These are phyloP conservation scores for Gonatopus flavifemur DNA, from an alignment of 1,140 invertebrate species.

Conservation along the genomic window DNA sequence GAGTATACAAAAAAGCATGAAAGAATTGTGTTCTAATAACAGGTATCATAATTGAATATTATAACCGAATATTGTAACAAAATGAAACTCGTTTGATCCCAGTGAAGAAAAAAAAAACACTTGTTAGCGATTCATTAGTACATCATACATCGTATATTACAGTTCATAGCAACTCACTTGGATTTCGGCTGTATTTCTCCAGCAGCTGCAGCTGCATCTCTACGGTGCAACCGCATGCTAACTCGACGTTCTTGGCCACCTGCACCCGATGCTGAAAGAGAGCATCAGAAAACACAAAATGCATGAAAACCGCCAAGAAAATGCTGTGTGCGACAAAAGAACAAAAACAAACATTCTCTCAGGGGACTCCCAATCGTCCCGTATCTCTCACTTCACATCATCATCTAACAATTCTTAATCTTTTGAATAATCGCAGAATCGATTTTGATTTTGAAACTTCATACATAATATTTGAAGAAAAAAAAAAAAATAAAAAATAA, in stretches of 20 bases:
- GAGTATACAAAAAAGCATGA: no score
- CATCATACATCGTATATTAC: constrained; percentile 11
- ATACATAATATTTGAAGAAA: no score
- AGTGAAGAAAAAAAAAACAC: constrained; percentile 11
- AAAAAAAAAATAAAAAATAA: no score
- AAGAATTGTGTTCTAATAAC: no score
- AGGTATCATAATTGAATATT: no score
- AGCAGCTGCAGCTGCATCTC: constrained; percentile 36
- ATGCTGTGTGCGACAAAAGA: no score
- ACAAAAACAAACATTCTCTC: not conserved
- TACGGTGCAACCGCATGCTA: constrained; percentile 55
- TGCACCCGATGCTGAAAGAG: constrained; percentile 49
- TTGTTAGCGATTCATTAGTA: constrained; percentile 10
- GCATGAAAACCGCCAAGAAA: constrained; percentile 22
- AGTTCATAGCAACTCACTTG: constrained; percentile 57
- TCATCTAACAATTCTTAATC: no score
- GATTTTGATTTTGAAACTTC: no score
- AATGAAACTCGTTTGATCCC: constrained; percentile 11
- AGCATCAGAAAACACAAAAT: constrained; percentile 31
- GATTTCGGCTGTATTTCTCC: constrained; percentile 52
- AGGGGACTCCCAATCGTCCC: no score
- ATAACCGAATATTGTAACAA: no score
- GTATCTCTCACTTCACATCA: no score
- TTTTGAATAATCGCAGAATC: no score
- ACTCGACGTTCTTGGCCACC: constrained; percentile 55